Base-by-base conservation (phyloP, 2,888 invertebrate genomes). In the Drosophila melanocephala region DNA sequence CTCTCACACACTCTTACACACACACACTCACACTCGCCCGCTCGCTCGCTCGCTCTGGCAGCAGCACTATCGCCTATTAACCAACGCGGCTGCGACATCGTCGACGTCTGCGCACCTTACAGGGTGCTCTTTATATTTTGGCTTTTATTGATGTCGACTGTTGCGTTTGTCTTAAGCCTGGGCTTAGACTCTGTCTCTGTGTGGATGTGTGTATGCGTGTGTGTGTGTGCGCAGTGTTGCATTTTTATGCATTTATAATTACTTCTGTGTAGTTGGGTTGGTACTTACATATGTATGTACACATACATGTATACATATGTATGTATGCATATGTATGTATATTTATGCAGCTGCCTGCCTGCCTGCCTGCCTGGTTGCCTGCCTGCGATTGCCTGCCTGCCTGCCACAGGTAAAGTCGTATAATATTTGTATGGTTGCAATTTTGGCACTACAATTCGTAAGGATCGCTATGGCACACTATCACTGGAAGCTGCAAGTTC, bases 191-290 rank as follows among this genome's bases (percentile, higher is more conserved):
- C 35, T 26, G 37, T 37, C 47, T 26, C 16, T 16, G 33, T 53
- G 42, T 51, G 51, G 5, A 0, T 9, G 32, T 7, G 22, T 55
- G n/a, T 51, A 28, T 33, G 35, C 14, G 22, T 32, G 16, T 32
- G 12, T 6, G 7, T 51, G 12, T 33, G 19, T 14, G 44, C 58
- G 58, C 73, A 72, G 68, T 58, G 84, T 72, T 90, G 78, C 81
- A 79, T 79, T 90, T 90, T 87, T 87, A 86, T 86, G 86, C 89
- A 87, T 89, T 86, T 86, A 90, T 86, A 90, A 89, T 90, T 81
- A 86, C 87, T 89, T 77, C 73, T 71, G 61, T 35, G 66, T 68
- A 63, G 65, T 72, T 79, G 52, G 69, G 57, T 68, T 56, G 26
- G 55, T 78, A 78, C 58, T 60, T 60, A 77, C 47, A 44, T 62